These are phyloP conservation scores for Formica exsecta DNA, from an alignment of 1,140 invertebrate genomes.

Conservation along the genomic window DNA sequence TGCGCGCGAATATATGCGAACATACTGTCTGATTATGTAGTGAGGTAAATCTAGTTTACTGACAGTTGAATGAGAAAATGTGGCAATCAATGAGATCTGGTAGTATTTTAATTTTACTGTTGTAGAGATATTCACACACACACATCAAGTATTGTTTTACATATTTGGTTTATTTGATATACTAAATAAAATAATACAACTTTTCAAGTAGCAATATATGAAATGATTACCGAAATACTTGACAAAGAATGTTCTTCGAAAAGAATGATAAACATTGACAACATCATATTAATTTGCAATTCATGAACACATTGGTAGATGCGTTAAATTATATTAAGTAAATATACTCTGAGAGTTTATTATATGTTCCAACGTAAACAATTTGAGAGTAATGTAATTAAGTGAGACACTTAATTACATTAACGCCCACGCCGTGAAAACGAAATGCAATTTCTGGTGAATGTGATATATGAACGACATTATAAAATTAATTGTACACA, in stretches of 20 bases:
- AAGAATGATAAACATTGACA: not conserved
- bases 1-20: constrained; percentile 17
- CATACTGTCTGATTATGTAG: constrained; percentile 27
- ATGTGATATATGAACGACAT: constrained; percentile 38
- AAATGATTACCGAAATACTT: not conserved
- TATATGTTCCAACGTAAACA: constrained; percentile 27
- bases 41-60: constrained; percentile 5
- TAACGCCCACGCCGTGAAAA: not conserved
- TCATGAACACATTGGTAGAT: not conserved
- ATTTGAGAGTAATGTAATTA: constrained; percentile 48
- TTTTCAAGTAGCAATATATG: not conserved
- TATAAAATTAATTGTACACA: constrained; percentile 60
- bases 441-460: constrained; percentile 38
- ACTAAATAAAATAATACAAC: not conserved
- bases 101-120: not conserved
- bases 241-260: not conserved
- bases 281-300: not conserved
- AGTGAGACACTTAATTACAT: constrained; percentile 50
- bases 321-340: constrained; percentile 30
- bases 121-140: not conserved
- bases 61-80: constrained; percentile 17
- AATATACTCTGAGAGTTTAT: constrained; percentile 26
- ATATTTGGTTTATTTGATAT: not conserved
- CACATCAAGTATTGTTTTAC: constrained; percentile 10
- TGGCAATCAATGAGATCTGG: not conserved